Percentiles rank a stretch among this genome's conserved stretches.
phyloP scores from a whole-genome alignment of 2,888 invertebrate species.

The Eilema griseolum region DNA sequence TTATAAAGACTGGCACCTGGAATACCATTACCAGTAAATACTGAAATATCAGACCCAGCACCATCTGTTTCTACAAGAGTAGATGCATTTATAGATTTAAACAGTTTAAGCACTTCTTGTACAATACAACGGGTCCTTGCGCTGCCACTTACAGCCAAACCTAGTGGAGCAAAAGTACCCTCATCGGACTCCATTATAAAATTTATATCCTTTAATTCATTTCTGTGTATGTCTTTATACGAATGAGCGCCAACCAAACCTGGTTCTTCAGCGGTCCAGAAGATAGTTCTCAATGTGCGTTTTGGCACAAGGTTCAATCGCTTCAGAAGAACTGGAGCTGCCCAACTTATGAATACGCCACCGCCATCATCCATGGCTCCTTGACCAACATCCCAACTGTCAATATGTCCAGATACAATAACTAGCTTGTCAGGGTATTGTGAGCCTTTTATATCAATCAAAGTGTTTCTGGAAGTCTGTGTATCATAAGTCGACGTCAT shows the following conservation, averaged over 20 bases:
- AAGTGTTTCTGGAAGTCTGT: conserved; percentile 90
- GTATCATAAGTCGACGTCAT: conserved; percentile 89
- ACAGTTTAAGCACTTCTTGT: conserved; percentile 89
- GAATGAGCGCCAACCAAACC: conserved; percentile 89
- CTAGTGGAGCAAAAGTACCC: conserved; percentile 92
- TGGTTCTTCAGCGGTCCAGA: conserved; percentile 94
- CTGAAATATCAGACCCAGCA: conserved; percentile 90
- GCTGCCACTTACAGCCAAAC: conserved; percentile 89
- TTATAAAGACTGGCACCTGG: conserved; percentile 91
- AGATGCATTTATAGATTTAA: conserved; percentile 90
- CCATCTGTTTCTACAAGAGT: conserved; percentile 81
- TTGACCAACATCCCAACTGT: conserved; percentile 95
- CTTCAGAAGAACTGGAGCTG: conserved; percentile 89
- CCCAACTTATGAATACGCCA: conserved; percentile 93
- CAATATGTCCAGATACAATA: conserved; percentile 93
- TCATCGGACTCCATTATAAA: conserved; percentile 94
- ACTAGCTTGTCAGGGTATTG: conserved; percentile 85
- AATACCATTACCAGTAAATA: conserved; percentile 88
- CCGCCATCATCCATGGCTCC: conserved; percentile 96
- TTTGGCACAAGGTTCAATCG: conserved; percentile 88
- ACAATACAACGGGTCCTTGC: conserved; percentile 89
- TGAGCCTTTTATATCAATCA: conserved; percentile 89
- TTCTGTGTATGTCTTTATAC: conserved; percentile 88
- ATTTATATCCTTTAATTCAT: conserved; percentile 88
- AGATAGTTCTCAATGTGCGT: conserved; percentile 91